Conservation (phyloP, 2,113 vertebrate genomes). For the Corythaixoides concolor region DNA sequence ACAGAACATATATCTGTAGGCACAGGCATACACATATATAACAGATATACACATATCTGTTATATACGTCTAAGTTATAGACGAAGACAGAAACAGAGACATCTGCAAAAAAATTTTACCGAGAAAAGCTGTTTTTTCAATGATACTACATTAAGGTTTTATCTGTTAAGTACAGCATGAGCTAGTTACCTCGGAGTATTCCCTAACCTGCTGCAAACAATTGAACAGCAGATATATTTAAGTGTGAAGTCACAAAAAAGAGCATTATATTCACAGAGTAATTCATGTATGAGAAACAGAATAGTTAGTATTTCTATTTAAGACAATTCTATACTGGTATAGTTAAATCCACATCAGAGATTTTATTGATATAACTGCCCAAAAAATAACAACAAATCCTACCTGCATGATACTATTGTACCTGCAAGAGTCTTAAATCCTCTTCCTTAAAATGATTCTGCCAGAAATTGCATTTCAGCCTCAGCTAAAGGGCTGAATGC, state of each 20-base stretch:
- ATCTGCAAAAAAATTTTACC: neutral
- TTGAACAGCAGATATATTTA: neutral
- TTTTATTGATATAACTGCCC: neutral
- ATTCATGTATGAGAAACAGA: neutral
- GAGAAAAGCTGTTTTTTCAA: neutral
- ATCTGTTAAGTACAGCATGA: neutral
- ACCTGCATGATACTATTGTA: neutral
- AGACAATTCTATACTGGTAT: neutral
- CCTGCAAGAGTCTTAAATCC: neutral
- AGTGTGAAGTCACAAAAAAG: neutral
- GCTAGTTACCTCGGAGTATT: neutral
- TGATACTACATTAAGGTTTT: neutral
- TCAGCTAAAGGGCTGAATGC: neutral
- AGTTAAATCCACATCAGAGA: neutral
- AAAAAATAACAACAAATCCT: neutral
- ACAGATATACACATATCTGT: too few species aligned
- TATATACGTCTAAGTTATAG: fast-evolving
- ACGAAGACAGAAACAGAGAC: neutral
- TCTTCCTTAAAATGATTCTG: neutral
- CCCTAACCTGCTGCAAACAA: neutral
- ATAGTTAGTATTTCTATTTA: neutral
- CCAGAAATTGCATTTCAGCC: neutral
- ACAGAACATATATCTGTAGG: neutral
- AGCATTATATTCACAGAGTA: neutral
- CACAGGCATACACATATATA: neutral